These are phyloP conservation scores for Python bivittatus DNA, from an alignment of 2,113 vertebrate species.

Conservation along the genomic window DNA sequence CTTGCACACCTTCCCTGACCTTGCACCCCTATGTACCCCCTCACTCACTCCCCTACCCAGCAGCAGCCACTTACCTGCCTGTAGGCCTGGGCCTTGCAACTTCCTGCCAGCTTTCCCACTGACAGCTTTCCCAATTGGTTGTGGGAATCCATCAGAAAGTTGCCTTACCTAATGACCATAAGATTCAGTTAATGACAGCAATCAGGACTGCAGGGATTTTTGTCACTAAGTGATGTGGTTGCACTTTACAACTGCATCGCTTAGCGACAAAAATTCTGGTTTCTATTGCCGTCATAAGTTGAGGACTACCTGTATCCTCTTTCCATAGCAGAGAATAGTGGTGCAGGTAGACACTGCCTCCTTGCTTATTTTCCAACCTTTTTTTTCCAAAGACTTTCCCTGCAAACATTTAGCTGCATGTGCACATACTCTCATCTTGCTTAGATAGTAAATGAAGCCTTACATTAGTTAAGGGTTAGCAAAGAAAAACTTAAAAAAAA, in stretches of 20 bases:
- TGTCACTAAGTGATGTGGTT: background rate
- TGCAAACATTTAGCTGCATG: background rate
- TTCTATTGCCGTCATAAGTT: background rate
- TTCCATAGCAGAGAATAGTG: background rate
- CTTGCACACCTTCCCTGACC: background rate
- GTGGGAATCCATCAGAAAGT: background rate
- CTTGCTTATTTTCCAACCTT: background rate
- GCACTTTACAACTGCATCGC: background rate
- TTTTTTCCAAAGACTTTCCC: background rate
- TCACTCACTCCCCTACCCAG: background rate
- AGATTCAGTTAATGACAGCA: background rate
- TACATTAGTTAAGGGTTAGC: background rate
- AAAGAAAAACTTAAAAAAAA: background rate
- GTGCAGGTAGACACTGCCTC: background rate
- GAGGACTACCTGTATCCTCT: background rate
- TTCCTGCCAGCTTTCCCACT: background rate
- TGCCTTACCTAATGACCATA: background rate
- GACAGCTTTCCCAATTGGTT: background rate
- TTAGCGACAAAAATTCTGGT: background rate
- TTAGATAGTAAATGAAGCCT: background rate
- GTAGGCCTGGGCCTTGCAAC: background rate
- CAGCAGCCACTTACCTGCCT: background rate
- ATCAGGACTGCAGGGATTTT: background rate
- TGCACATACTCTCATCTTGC: background rate
- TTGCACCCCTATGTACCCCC: background rate